Percentiles rank a stretch among this genome's conserved stretches.
These are phyloP conservation scores for Noctua janthina DNA, from an alignment of 2,888 invertebrate genomes.

Conservation along the genomic window DNA sequence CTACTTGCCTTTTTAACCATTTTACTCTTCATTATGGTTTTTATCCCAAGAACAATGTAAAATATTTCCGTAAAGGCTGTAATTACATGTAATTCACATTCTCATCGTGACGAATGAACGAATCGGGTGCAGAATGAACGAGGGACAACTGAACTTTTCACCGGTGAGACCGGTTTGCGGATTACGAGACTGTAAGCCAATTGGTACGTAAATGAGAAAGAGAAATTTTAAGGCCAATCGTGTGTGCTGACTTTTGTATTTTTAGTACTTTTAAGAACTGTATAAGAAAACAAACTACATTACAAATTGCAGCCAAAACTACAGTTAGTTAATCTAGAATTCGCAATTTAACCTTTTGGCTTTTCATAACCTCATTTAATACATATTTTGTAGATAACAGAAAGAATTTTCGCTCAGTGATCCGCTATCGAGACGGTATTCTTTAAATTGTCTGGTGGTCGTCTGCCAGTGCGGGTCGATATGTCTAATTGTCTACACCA, in stretches of 20 bases:
- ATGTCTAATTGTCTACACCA: background rate
- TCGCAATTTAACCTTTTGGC: background rate
- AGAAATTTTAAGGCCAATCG: slow-evolving; percentile 50
- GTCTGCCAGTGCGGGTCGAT: background rate
- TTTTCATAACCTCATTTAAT: background rate
- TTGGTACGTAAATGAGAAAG: slow-evolving; percentile 50
- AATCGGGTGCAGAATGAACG: slow-evolving; percentile 62
- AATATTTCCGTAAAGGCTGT: slow-evolving; percentile 51
- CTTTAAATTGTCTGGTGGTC: background rate
- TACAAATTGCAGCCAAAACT: background rate
- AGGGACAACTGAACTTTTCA: slow-evolving; percentile 62
- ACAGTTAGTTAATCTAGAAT: background rate
- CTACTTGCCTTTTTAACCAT: background rate
- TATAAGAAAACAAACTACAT: background rate
- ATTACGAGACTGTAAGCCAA: slow-evolving; percentile 50
- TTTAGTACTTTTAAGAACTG: slow-evolving; percentile 18
- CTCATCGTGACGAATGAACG: slow-evolving; percentile 65
- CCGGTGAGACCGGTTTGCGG: slow-evolving; percentile 55
- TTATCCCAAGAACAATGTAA: slow-evolving; percentile 25
- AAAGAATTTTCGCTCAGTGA: background rate
- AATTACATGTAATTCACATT: slow-evolving; percentile 66
- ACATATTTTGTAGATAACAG: background rate
- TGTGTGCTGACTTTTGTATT: slow-evolving; percentile 27
- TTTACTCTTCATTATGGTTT: slow-evolving; percentile 5
- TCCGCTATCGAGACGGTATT: background rate